These are phyloP conservation scores for Cryptosula pallasiana DNA, from an alignment of 2,888 invertebrate genomes.

Conservation along the genomic window DNA sequence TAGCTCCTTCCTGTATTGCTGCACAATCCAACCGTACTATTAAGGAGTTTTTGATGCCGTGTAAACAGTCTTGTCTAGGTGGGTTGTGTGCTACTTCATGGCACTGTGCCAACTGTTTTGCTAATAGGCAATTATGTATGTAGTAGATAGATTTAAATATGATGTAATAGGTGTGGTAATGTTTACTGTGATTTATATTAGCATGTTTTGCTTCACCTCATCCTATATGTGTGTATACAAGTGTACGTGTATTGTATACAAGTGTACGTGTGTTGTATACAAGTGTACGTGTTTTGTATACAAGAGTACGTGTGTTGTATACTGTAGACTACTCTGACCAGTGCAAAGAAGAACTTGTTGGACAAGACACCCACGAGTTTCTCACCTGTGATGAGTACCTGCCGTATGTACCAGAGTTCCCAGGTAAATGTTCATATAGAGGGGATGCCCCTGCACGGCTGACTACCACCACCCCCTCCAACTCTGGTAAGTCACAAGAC, in stretches of 20 bases:
- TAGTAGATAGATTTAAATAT: no score
- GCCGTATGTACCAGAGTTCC: background rate
- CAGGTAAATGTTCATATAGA: background rate
- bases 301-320: background rate
- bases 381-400: background rate
- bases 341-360: background rate
- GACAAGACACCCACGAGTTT: background rate
- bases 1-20: constrained; percentile 1
- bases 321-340: background rate
- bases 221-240: no score
- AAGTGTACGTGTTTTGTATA: no score
- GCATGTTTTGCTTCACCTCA: no score
- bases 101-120: no score
- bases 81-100: no score
- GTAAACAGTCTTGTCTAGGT: constrained; percentile 11
- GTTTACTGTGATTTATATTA: no score
- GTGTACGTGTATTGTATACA: no score
- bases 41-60: background rate
- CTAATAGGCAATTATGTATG: no score
- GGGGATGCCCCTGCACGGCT: background rate
- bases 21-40: background rate
- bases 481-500: no score
- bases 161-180: no score
- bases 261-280: no score
- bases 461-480: background rate